phyloP scores from a whole-genome alignment of 2,797 vertebrate species.

The Amblyopsis hoosieri region DNA sequence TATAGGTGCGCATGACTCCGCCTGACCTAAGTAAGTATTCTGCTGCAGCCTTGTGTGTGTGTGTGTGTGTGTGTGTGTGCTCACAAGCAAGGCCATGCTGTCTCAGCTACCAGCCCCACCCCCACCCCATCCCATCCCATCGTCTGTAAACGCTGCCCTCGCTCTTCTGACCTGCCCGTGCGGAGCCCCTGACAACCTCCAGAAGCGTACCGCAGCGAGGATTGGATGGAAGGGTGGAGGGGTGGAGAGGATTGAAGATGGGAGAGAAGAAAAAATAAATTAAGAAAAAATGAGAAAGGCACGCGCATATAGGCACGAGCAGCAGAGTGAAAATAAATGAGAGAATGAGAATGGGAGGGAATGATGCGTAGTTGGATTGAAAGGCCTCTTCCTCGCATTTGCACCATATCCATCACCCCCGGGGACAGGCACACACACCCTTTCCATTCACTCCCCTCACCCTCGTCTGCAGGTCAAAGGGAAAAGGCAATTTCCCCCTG shows the following conservation, averaged over 20 bases:
- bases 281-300: background rate
- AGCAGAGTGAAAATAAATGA: constrained; percentile 61
- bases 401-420: constrained; percentile 63
- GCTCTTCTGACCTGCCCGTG: constrained; percentile 63
- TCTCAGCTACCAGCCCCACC: constrained; percentile 70
- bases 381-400: constrained; percentile 66
- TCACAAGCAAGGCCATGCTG: constrained; percentile 67
- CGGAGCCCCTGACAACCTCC: constrained; percentile 63
- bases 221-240: constrained; percentile 18
- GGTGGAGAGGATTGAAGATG: background rate
- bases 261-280: background rate
- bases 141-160: constrained; percentile 65
- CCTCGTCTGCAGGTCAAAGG: constrained; percentile 67
- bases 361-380: constrained; percentile 47
- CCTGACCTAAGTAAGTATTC: constrained; percentile 47
- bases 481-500: constrained; percentile 70
- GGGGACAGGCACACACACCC: constrained; percentile 13
- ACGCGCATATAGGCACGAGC: constrained; percentile 13
- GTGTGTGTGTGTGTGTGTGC: constrained; percentile 2
- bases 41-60: constrained; percentile 14
- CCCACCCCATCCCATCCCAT: too few relatives aligned
- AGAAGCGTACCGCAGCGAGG: constrained; percentile 19
- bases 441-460: constrained; percentile 66
- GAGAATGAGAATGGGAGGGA: constrained; percentile 28
- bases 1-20: constrained; percentile 31